A percentile compares a stretch with the other conserved stretches of the same genome.
Conservation (phyloP, 1,140 invertebrate genomes). For the Cecropterus lyciades region DNA sequence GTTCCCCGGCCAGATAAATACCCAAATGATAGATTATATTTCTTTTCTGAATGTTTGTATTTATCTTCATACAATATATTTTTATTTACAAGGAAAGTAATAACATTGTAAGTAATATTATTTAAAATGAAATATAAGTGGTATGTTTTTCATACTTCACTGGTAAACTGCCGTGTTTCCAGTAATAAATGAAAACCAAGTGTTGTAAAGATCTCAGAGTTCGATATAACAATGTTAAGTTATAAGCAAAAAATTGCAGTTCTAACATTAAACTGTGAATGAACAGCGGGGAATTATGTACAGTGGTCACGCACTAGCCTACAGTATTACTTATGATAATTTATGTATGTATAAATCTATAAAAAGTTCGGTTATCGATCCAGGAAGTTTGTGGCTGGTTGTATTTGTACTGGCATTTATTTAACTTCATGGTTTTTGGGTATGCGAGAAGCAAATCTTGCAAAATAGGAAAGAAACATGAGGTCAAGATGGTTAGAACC, state of each 20-base stretch:
- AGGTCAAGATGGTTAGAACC: too few relatives aligned
- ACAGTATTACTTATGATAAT: not conserved
- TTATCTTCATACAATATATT: too few relatives aligned
- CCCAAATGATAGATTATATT: too few relatives aligned
- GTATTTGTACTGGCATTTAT: too few relatives aligned
- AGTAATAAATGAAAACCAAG: not conserved
- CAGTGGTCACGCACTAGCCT: slow-evolving; percentile 8
- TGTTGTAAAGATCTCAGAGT: slow-evolving; percentile 13
- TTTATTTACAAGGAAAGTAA: too few relatives aligned
- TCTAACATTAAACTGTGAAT: slow-evolving; percentile 19
- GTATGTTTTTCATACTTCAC: not conserved
- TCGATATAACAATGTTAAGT: slow-evolving; percentile 12
- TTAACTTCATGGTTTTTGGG: too few relatives aligned
- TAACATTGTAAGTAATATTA: too few relatives aligned
- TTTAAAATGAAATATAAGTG: too few relatives aligned
- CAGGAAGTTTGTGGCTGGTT: not conserved
- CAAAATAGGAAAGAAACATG: too few relatives aligned
- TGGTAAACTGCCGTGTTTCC: not conserved
- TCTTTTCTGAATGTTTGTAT: too few relatives aligned
- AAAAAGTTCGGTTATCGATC: not conserved
- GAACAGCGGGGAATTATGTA: slow-evolving; percentile 18
- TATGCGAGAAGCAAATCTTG: too few relatives aligned
- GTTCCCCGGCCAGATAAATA: too few relatives aligned
- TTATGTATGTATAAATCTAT: not conserved
- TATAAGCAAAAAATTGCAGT: slow-evolving; percentile 15